These are phyloP conservation scores for Pseudococcus longispinus DNA, from an alignment of 2,888 invertebrate genomes.

Conservation along the genomic window DNA sequence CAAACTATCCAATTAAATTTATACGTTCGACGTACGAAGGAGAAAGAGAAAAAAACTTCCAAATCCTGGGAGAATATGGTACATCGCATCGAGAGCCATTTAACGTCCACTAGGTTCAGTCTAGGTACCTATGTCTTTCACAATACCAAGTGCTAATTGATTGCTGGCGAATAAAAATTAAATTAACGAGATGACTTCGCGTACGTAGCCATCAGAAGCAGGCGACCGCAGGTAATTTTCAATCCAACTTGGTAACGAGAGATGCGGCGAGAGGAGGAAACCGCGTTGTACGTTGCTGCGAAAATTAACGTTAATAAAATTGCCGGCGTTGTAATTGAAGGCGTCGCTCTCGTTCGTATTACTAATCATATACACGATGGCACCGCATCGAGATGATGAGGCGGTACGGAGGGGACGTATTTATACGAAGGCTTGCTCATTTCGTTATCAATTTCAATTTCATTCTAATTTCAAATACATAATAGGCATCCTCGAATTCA, in stretches of 20 bases:
- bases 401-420: too few relatives aligned
- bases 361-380: background rate
- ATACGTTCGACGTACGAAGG: background rate
- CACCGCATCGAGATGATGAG: too few relatives aligned
- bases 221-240: constrained; percentile 8
- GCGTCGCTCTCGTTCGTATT: background rate
- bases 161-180: constrained; percentile 20
- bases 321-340: constrained; percentile 20
- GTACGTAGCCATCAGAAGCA: background rate
- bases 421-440: background rate
- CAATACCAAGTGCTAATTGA: background rate
- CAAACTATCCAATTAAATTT: constrained; percentile 4
- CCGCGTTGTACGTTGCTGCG: background rate
- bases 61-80: background rate
- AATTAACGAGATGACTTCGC: constrained; percentile 16
- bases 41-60: background rate
- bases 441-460: constrained; percentile 34
- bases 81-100: background rate
- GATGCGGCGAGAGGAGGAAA: background rate
- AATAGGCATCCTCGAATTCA: background rate
- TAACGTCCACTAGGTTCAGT: background rate
- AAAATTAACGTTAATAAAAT: constrained; percentile 34
- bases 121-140: background rate
- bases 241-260: too few relatives aligned
- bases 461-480: constrained; percentile 24